Percentiles rank a stretch among this genome's conserved stretches.
Evolutionary conservation across 2,888 invertebrate genomes (phyloP).

Genomic region (Stratiomys singularior): DNA sequence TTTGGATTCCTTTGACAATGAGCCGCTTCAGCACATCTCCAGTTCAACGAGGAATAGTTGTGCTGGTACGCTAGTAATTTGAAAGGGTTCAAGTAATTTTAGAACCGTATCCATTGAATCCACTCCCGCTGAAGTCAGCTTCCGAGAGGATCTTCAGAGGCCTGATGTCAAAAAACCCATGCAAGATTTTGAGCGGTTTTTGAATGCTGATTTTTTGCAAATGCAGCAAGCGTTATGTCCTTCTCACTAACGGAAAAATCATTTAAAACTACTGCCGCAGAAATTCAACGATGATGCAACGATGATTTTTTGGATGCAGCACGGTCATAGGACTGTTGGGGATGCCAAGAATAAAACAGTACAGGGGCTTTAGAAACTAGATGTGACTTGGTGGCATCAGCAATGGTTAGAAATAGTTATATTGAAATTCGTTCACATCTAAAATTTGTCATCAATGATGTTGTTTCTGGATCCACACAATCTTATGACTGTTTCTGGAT

Average conservation of each 20-base stretch:
- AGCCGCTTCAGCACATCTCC: neutral
- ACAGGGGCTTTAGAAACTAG: constrained; percentile 5
- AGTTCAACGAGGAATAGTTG: neutral
- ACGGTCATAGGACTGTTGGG: neutral
- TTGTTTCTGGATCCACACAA: neutral
- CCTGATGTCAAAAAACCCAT: neutral
- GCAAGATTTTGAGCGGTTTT: neutral
- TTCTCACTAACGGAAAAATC: neutral
- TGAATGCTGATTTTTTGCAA: neutral
- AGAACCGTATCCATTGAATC: neutral
- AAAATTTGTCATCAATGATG: neutral
- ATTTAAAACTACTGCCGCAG: constrained; percentile 4
- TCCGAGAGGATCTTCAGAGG: neutral
- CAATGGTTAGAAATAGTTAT: neutral
- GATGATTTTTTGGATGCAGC: neutral
- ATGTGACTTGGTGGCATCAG: neutral
- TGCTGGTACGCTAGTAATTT: neutral
- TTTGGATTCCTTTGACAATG: neutral
- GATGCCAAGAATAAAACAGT: constrained; percentile 4
- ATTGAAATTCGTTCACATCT: neutral
- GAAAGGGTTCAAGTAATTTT: neutral
- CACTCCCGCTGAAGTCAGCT: neutral
- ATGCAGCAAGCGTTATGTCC: neutral
- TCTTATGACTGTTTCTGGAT: neutral
- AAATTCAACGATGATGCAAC: neutral